Evolutionary conservation across 2,888 invertebrate genomes (phyloP).

Genomic region (Seira ritae): DNA sequence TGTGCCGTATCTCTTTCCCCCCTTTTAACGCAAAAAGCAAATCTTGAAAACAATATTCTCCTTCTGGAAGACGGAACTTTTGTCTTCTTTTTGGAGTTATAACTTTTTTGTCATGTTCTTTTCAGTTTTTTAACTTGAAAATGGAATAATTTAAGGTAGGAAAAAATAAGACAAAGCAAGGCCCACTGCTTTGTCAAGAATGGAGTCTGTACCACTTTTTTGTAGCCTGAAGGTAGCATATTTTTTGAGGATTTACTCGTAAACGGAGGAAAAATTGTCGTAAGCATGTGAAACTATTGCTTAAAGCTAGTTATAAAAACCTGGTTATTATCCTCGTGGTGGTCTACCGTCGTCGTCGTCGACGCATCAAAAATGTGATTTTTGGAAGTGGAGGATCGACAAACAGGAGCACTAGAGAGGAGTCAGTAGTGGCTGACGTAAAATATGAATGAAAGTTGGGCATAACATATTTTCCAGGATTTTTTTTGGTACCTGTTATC

Average conservation of each 20-base stretch:
- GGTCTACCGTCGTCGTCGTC: neutral
- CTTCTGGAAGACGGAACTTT: neutral
- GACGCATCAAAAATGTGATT: neutral
- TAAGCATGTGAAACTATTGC: neutral
- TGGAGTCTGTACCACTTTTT: neutral
- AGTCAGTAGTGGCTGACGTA: too few relatives aligned
- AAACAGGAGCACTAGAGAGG: neutral
- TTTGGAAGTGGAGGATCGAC: neutral
- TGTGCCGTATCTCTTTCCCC: constrained; percentile 14
- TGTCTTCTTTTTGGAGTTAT: neutral
- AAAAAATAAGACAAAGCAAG: neutral
- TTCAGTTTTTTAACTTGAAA: neutral
- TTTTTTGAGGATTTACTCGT: neutral
- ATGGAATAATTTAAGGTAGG: constrained; percentile 8
- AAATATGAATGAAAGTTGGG: too few relatives aligned
- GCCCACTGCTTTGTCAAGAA: neutral
- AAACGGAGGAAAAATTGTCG: neutral
- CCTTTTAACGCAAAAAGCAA: neutral
- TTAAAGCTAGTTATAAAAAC: neutral
- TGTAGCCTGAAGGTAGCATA: neutral
- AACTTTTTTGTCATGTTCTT: constrained; percentile 21
- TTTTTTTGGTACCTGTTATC: neutral
- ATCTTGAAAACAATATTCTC: constrained; percentile 10
- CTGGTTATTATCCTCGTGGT: neutral
- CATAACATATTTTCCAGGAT: too few relatives aligned